Evolutionary conservation across 1,140 invertebrate genomes (phyloP).

Genomic region (Nasonia longicornis): DNA sequence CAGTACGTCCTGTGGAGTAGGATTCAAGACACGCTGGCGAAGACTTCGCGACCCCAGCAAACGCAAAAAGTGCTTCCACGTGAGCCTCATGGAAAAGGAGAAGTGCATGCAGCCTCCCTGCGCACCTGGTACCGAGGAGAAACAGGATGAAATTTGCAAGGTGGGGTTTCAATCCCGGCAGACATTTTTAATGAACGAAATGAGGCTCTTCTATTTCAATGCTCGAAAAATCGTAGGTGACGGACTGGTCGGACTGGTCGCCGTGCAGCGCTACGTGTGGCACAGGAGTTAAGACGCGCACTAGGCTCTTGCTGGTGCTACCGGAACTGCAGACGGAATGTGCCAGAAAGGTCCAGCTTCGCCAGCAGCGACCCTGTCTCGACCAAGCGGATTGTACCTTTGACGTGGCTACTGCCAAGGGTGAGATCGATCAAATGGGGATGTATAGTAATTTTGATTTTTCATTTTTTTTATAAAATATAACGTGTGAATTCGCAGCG

Average conservation of each 20-base stretch:
- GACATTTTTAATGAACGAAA: constrained; percentile 19
- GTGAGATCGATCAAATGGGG: constrained; percentile 57
- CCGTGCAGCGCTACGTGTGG: constrained; percentile 81
- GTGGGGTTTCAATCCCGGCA: constrained; percentile 45
- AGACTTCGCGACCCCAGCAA: constrained; percentile 80
- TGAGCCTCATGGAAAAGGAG: constrained; percentile 78
- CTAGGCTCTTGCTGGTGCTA: constrained; percentile 76
- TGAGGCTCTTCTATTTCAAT: neutral
- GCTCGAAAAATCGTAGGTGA: constrained; percentile 64
- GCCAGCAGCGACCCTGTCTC: constrained; percentile 76
- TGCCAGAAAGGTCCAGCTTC: constrained; percentile 72
- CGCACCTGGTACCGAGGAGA: constrained; percentile 68
- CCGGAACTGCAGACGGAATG: constrained; percentile 73
- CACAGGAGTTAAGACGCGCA: constrained; percentile 78
- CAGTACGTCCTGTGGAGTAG: constrained; percentile 78
- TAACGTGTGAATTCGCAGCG: constrained; percentile 65
- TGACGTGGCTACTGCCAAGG: constrained; percentile 80
- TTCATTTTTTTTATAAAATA: neutral
- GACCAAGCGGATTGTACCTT: constrained; percentile 77
- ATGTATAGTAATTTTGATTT: neutral
- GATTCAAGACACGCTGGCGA: constrained; percentile 75
- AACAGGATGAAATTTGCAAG: constrained; percentile 72
- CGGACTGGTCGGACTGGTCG: constrained; percentile 80
- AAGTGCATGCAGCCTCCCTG: constrained; percentile 81
- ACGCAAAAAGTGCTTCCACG: constrained; percentile 81